Conservation (phyloP, 2,888 invertebrate genomes). For the Drosophila colorata region DNA sequence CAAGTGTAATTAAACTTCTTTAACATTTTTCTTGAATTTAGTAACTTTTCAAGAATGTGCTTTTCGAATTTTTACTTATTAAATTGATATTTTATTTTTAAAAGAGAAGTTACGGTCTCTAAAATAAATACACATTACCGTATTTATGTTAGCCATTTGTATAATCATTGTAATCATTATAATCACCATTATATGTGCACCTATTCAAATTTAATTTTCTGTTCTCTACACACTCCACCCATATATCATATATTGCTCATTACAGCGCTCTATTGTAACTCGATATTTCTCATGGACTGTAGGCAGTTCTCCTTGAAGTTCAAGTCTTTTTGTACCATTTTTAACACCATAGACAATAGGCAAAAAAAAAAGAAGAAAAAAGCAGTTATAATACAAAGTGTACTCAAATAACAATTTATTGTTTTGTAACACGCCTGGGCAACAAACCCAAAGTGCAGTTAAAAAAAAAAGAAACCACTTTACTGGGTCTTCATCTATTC, state of each 20-base stretch:
- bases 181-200: background rate
- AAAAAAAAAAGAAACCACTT: slow-evolving; percentile 28
- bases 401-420: slow-evolving; percentile 63
- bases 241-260: slow-evolving; percentile 30
- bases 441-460: slow-evolving; percentile 35
- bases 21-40: too few species aligned
- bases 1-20: too few species aligned
- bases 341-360: slow-evolving; percentile 58
- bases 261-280: slow-evolving; percentile 40
- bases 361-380: slow-evolving; percentile 22
- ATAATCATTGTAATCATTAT: slow-evolving; percentile 1
- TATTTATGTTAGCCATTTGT: background rate
- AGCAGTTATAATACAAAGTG: slow-evolving; percentile 44
- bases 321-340: slow-evolving; percentile 53
- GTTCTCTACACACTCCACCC: slow-evolving; percentile 12
- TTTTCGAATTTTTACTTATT: too few species aligned
- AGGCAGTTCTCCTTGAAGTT: slow-evolving; percentile 70
- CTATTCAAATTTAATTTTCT: slow-evolving; percentile 5
- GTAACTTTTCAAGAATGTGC: too few species aligned
- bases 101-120: too few species aligned
- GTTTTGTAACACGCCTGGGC: slow-evolving; percentile 44
- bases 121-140: too few species aligned
- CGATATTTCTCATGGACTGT: slow-evolving; percentile 31
- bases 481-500: background rate
- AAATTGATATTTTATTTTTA: background rate